Evolutionary conservation across 1,140 invertebrate species (phyloP).

Genomic region (Pseudomyrmex flavicornis): DNA sequence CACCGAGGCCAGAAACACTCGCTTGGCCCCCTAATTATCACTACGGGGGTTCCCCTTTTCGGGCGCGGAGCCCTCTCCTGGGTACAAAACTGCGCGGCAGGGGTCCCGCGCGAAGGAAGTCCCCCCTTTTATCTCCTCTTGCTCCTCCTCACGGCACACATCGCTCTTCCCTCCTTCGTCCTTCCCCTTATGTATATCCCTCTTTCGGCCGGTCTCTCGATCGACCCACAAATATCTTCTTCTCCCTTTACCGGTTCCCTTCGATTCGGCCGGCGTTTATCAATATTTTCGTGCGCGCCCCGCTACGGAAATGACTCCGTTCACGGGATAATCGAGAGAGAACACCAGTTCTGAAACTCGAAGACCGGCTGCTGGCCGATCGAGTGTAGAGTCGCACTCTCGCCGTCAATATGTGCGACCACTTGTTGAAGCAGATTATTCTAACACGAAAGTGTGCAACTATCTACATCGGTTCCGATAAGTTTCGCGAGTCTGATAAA

Average conservation of each 20-base stretch:
- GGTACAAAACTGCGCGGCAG: constrained; percentile 80
- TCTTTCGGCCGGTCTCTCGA: constrained; percentile 29
- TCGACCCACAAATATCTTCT: constrained; percentile 63
- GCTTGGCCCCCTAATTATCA: constrained; percentile 81
- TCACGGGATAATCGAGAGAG: constrained; percentile 59
- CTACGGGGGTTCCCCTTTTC: constrained; percentile 80
- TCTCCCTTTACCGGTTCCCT: constrained; percentile 51
- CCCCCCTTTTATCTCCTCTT: constrained; percentile 56
- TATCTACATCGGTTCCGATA: not conserved
- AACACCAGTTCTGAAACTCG: constrained; percentile 4
- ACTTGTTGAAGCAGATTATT: constrained; percentile 55
- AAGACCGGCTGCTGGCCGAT: constrained; percentile 35
- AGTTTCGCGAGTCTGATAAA: not conserved
- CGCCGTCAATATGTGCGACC: constrained; percentile 23
- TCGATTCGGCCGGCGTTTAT: constrained; percentile 63
- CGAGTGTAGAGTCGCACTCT: not conserved
- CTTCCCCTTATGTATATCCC: constrained; percentile 6
- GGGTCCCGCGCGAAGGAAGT: constrained; percentile 73
- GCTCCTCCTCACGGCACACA: constrained; percentile 60
- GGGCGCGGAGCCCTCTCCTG: constrained; percentile 72
- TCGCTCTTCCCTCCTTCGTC: constrained; percentile 32
- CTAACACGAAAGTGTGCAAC: not conserved
- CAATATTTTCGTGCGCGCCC: constrained; percentile 70
- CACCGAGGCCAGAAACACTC: constrained; percentile 80
- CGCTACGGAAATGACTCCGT: constrained; percentile 21